Evolutionary conservation across 2,113 vertebrate genomes (phyloP).

Genomic region (Phoxinus phoxinus): DNA sequence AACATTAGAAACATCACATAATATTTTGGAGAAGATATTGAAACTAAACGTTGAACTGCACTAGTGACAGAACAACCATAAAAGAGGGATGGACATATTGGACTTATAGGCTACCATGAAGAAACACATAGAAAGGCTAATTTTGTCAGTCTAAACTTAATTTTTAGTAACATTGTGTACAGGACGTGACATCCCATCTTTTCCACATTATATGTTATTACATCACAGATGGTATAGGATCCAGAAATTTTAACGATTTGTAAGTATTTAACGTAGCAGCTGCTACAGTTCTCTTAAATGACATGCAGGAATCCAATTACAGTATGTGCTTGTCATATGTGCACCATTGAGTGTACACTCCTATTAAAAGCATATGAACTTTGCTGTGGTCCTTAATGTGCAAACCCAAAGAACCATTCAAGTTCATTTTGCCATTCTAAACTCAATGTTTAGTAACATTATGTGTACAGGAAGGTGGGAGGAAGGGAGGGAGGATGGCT

Average conservation of each 20-base stretch:
- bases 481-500: neutral
- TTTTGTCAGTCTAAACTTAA: neutral
- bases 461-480: constrained; percentile 14
- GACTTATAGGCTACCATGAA: neutral
- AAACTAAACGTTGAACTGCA: neutral
- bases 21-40: neutral
- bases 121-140: neutral
- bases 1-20: neutral
- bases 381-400: constrained; percentile 27
- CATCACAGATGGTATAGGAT: neutral
- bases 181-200: neutral
- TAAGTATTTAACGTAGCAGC: neutral
- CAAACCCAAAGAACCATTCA: neutral
- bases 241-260: neutral
- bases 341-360: neutral
- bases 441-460: constrained; percentile 38
- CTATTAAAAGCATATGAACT: constrained; percentile 29
- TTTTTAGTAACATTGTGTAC: constrained; percentile 38
- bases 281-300: neutral
- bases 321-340: neutral
- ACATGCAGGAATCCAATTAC: constrained; percentile 7
- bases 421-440: neutral
- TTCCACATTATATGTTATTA: neutral
- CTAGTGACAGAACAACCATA: neutral
- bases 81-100: neutral